Conservation (phyloP, 2,113 vertebrate species). For the Emydura subglobosa region DNA sequence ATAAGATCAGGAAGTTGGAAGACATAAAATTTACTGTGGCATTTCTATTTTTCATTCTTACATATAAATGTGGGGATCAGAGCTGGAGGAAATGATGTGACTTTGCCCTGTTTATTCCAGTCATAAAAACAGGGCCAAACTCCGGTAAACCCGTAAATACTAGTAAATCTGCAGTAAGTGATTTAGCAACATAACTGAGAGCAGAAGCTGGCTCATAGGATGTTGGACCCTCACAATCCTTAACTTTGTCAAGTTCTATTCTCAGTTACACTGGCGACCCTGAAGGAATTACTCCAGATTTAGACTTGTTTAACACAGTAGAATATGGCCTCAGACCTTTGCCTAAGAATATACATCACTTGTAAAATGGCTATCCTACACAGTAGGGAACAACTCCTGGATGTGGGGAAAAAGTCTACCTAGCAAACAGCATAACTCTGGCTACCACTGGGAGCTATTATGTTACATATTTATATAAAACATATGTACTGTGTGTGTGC, state of each 20-base stretch:
- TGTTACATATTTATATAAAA: not conserved
- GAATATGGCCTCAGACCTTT: not conserved
- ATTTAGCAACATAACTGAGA: not conserved
- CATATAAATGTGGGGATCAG: accelerated
- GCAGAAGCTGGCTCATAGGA: not conserved
- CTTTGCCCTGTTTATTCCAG: not conserved
- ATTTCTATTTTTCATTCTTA: accelerated
- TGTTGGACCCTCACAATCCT: not conserved
- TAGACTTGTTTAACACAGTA: not conserved
- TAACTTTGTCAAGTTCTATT: not conserved
- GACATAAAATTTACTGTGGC: accelerated
- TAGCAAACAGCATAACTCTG: accelerated
- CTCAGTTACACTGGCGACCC: not conserved
- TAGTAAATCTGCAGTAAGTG: not conserved
- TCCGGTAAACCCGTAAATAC: not conserved
- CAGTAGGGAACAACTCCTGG: not conserved
- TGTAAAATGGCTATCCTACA: not conserved
- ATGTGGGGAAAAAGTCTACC: accelerated
- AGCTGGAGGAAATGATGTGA: not conserved
- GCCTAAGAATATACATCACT: not conserved
- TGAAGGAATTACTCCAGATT: not conserved
- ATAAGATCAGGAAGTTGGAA: accelerated
- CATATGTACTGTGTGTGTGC: accelerated
- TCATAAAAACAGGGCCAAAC: not conserved
- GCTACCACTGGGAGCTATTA: not conserved